Evolutionary conservation across 2,113 vertebrate species (phyloP), one percentile per base, ranked within the genome.

Genomic region (Periophthalmus modestus): DNA sequence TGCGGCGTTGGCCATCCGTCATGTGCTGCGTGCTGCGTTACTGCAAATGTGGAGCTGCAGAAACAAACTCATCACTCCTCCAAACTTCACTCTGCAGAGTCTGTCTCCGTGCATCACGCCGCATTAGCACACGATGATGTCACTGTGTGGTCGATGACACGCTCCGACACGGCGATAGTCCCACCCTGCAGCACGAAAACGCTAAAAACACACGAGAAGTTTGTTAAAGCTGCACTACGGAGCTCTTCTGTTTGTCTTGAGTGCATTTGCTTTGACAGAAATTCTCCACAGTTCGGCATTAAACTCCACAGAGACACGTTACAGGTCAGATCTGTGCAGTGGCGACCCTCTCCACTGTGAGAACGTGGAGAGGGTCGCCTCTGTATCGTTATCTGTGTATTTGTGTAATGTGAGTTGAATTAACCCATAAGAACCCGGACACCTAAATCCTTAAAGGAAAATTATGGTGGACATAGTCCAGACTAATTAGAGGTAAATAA

Each of bases 1-100:
- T 78, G 71, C 5, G 85, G 74, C 69, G 78, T 79, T 79, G 52
- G 66, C 63, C 58, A 75, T 70, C 68, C 79, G 47, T 69, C 12
- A 69, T 77, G 34, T 28, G 46, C 28, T 65, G 18, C 52, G 54
- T 57, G 71, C 10, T 65, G 73, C 66, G 24, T 67, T 67, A 48
- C 39, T 46, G n/a, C 62, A 65, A 65, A 65, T 43, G 21, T 65
- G 10, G 4, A 13, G 18, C 62, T 9, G 36, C 4, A 39, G 7
- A 43, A 34, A n/a, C 62, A n/a, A n/a, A 65, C n/a, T 65, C 34
- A 65, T 65, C 34, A 65, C 39, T 39, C 34, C n/a, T 43, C n/a
- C 34, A 65, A 65, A n/a, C 34, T n/a, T 65, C 62, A 36, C 62
- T 65, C n/a, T 65, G 34, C 34, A 43, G 34, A 65, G 43, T 39